A percentile compares a stretch with the other conserved stretches of the same genome.
Conservation (phyloP, 2,797 vertebrate genomes). For the Heterohyrax brucei region DNA sequence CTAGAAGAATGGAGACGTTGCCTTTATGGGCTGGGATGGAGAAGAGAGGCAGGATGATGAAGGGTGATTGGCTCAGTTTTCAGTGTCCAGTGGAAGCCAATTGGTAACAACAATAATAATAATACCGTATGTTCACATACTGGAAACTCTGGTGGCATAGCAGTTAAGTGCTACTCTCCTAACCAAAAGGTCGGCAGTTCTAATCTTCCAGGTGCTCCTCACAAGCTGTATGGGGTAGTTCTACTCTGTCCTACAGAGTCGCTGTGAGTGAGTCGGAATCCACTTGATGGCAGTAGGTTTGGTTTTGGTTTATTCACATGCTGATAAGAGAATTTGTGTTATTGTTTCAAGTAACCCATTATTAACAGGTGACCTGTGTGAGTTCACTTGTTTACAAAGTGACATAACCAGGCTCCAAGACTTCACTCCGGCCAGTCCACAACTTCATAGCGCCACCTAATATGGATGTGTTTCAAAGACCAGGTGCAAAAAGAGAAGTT, state of each 20-base stretch:
- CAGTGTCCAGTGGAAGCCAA: not conserved
- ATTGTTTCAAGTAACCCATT: not conserved
- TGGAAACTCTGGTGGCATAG: no score
- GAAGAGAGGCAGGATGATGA: not conserved
- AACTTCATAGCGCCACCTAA: not conserved
- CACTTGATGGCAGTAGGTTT: no score
- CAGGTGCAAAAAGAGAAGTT: not conserved
- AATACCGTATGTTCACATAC: not conserved
- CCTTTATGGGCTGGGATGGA: no score
- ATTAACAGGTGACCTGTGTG: not conserved
- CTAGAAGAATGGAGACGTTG: not conserved
- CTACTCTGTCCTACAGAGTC: no score
- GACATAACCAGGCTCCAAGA: not conserved
- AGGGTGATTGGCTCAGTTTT: fast-evolving
- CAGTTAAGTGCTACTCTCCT: no score
- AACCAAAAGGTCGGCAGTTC: no score
- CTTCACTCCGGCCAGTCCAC: not conserved
- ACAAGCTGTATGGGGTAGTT: no score
- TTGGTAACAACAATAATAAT: no score
- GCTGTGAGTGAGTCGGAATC: no score
- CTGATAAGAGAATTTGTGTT: not conserved
- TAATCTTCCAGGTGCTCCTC: no score
- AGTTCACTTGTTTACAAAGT: not conserved
- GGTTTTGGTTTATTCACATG: no score
- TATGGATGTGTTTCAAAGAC: not conserved